phyloP scores from a whole-genome alignment of 2,888 invertebrate genomes.

The Tholera decimalis region DNA sequence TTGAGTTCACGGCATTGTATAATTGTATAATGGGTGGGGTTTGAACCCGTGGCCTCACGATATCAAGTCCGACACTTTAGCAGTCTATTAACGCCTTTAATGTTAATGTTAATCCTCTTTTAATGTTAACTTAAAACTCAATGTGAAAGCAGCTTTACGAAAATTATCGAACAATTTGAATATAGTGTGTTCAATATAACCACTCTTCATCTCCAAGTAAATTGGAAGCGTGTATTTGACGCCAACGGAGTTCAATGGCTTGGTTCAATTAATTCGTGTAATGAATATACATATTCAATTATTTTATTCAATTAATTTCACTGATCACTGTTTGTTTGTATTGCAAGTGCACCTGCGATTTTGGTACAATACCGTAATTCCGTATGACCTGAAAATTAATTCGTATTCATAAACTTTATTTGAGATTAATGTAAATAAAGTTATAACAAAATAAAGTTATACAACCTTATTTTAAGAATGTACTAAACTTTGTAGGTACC shows the following conservation, averaged over 20 bases:
- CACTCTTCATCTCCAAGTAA: conserved; percentile 42
- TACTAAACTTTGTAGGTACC: too few species aligned
- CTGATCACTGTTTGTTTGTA: conserved; percentile 6
- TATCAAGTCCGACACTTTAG: too few species aligned
- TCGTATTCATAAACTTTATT: too few species aligned
- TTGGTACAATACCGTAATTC: background rate
- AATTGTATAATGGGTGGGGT: too few species aligned
- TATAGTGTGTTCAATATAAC: conserved; percentile 11
- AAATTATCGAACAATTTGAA: conserved; percentile 25
- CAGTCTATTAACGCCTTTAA: too few species aligned
- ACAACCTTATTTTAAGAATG: too few species aligned
- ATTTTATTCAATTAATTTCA: conserved; percentile 39
- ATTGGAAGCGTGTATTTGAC: conserved; percentile 54
- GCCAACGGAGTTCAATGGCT: conserved; percentile 40
- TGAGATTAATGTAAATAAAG: too few species aligned
- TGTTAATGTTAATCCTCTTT: too few species aligned
- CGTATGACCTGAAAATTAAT: background rate
- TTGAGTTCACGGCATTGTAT: too few species aligned
- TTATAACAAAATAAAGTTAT: too few species aligned
- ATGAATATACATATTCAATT: conserved; percentile 43
- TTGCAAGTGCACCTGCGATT: conserved; percentile 11
- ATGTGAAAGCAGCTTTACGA: background rate
- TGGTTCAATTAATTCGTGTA: conserved; percentile 57
- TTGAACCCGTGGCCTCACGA: too few species aligned
- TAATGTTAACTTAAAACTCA: background rate